Conservation (phyloP, 2,113 vertebrate species). For the Zosterops lateralis region DNA sequence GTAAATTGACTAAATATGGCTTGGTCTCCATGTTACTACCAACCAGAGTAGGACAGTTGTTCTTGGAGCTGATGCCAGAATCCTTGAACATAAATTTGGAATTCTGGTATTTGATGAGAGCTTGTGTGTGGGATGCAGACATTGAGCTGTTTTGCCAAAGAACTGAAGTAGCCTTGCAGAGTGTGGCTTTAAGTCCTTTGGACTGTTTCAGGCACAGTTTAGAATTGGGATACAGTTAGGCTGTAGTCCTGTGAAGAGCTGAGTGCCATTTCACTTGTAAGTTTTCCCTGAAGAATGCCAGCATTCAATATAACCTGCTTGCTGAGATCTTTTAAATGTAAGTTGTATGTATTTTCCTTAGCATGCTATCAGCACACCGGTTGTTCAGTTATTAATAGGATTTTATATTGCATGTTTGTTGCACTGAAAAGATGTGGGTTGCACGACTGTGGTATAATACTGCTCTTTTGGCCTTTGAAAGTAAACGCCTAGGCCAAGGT, state of each 20-base stretch:
- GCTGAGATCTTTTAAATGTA: conserved; percentile 2
- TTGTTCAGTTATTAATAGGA: background rate
- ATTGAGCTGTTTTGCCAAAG: background rate
- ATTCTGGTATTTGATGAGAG: background rate
- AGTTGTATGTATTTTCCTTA: background rate
- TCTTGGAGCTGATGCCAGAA: conserved; percentile 11
- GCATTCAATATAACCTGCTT: background rate
- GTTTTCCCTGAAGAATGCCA: conserved; percentile 25
- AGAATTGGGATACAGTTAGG: background rate
- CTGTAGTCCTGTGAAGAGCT: background rate
- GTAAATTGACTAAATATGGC: conserved; percentile 21
- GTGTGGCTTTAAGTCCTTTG: background rate
- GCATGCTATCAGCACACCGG: background rate
- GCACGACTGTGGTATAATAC: background rate
- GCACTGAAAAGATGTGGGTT: background rate
- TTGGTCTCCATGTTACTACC: background rate
- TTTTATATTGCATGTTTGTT: background rate
- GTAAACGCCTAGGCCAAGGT: background rate
- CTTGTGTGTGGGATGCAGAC: background rate
- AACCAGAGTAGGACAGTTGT: background rate
- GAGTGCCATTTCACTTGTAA: background rate
- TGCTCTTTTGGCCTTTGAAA: background rate
- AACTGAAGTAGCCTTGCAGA: background rate
- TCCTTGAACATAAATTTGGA: conserved; percentile 36
- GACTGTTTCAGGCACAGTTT: background rate